Conservation (phyloP, 2,797 vertebrate genomes). For the Heteromormyrus szaboi region DNA sequence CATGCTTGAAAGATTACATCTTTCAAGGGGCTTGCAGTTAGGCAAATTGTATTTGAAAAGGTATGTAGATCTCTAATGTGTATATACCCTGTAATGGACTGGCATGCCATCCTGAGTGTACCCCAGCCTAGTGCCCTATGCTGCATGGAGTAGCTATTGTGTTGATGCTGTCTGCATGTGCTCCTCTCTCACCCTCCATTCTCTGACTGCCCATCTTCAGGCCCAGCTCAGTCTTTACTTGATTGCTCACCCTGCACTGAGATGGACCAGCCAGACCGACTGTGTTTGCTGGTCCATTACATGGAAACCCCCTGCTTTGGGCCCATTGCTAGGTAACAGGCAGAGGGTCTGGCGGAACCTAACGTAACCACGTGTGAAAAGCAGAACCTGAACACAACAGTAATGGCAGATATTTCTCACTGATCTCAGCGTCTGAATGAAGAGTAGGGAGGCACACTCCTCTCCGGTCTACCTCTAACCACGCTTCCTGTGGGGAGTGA, state of each 20-base stretch:
- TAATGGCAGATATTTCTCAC: background rate
- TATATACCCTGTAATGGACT: background rate
- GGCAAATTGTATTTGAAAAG: background rate
- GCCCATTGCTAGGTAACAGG: background rate
- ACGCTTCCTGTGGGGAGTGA: conserved; percentile 50
- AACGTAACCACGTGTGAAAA: background rate
- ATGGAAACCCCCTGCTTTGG: background rate
- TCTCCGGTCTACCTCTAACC: conserved; percentile 32
- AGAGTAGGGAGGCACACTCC: conserved; percentile 38
- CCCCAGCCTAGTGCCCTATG: background rate
- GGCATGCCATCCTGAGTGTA: background rate
- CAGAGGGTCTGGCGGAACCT: background rate
- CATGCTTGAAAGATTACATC: background rate
- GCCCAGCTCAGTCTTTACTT: background rate
- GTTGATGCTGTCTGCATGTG: background rate
- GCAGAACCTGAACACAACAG: background rate
- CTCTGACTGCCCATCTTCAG: background rate
- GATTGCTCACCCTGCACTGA: conserved; percentile 23
- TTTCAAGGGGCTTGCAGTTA: background rate
- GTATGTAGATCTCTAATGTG: background rate
- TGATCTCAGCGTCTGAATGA: conserved; percentile 18
- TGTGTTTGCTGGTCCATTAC: background rate
- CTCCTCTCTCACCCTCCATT: background rate
- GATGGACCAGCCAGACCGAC: conserved; percentile 25
- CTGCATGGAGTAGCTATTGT: background rate